Conservation (phyloP, 2,888 invertebrate genomes). For the Ceramica pisi region DNA sequence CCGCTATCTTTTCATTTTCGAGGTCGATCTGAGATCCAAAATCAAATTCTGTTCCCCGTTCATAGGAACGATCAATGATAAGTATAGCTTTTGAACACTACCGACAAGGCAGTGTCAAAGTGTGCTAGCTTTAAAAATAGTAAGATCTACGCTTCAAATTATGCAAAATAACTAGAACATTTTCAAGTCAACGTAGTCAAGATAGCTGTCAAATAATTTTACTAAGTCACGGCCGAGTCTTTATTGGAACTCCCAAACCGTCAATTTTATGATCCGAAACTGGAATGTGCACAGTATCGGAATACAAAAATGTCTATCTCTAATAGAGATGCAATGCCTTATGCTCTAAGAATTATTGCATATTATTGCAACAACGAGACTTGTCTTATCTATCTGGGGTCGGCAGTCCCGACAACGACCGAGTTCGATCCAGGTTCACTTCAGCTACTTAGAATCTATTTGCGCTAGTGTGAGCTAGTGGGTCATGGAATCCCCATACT, state of each 20-base stretch:
- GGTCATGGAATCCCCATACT: conserved; percentile 88
- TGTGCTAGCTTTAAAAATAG: neutral
- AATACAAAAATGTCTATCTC: conserved; percentile 25
- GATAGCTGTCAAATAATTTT: conserved; percentile 11
- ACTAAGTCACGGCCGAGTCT: conserved; percentile 15
- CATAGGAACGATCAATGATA: conserved; percentile 28
- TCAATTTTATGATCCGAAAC: conserved; percentile 22
- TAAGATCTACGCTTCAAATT: conserved; percentile 11
- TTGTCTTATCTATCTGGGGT: conserved; percentile 25
- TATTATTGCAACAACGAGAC: conserved; percentile 54
- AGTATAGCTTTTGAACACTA: conserved; percentile 18
- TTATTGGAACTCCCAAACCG: conserved; percentile 7
- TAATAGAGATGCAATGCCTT: conserved; percentile 40
- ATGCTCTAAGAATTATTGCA: conserved; percentile 56
- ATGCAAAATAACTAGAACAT: conserved; percentile 1
- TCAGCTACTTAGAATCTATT: conserved; percentile 79
- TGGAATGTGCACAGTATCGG: conserved; percentile 53
- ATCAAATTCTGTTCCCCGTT: conserved; percentile 10
- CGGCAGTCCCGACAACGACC: neutral
- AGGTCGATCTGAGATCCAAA: conserved; percentile 30
- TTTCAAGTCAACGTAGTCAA: neutral
- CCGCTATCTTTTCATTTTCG: conserved; percentile 5
- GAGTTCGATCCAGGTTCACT: conserved; percentile 4
- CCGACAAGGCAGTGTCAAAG: neutral
- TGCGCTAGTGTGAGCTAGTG: conserved; percentile 85